Evolutionary conservation across 2,888 invertebrate genomes (phyloP), one percentile per base, ranked within the genome.

Genomic region (Pammene aurita): DNA sequence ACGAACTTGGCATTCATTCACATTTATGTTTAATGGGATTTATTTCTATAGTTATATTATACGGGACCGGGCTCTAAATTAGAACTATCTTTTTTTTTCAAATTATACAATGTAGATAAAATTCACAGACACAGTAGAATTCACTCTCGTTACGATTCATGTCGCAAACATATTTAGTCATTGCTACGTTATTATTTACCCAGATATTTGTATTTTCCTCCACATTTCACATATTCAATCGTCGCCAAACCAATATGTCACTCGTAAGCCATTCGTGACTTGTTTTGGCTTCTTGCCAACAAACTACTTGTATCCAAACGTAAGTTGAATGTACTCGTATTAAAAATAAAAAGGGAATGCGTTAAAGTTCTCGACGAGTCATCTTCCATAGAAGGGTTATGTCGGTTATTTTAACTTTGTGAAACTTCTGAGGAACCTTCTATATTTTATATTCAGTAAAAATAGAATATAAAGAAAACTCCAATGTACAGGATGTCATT

Each of bases 291-390:
- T 69, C 69, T 67, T 73, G 83, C 89, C 89, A 88, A 82, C 76
- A 76, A 78, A 80, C 78, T 81, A 83, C 84, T 85, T 79, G 84
- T 81, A 80, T 84, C 78, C 81, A 81, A 85, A 85, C 83, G 84
- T 87, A 78, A 85, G 84, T 86, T 84, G 85, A 85, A 82, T 85
- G 85, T 84, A n/a, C n/a, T n/a, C n/a, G n/a, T n/a, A 83, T 85
- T 83, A 80, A 80, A 82, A 54, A 54, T 16, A 79, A 77, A 83
- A 76, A 77, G 75, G 77, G 79, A 26, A 79, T 76, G 76, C 74
- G 35, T 26, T 57, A 38, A 58, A 42, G 18, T 57, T 48, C 41
- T 57, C 42, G 41, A 14, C 26, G 18, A 56, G 26, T 57, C 26
- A 26, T 50, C 50, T 62, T 26, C 26, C 52, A 26, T 18, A 26